Conservation (phyloP, 2,888 invertebrate species). For the Eilema caniola region DNA sequence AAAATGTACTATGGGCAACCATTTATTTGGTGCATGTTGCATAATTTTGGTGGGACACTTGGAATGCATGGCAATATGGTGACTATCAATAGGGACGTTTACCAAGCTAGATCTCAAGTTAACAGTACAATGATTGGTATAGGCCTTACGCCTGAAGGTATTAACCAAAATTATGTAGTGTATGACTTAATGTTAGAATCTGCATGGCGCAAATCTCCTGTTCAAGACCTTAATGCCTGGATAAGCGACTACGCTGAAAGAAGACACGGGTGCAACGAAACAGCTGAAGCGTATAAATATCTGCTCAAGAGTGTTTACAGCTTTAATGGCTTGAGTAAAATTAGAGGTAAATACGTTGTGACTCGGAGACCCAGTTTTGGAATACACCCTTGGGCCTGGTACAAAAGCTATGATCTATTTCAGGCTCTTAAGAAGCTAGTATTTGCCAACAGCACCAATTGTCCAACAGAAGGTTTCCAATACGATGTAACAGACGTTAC, state of each 20-base stretch:
- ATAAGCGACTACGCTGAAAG: slow-evolving; percentile 88
- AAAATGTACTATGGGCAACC: slow-evolving; percentile 97
- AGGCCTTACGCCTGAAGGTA: slow-evolving; percentile 97
- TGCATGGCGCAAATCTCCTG: slow-evolving; percentile 89
- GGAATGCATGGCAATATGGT: slow-evolving; percentile 95
- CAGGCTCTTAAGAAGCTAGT: slow-evolving; percentile 84
- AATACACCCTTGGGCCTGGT: slow-evolving; percentile 91
- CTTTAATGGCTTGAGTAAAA: slow-evolving; percentile 87
- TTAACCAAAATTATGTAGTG: slow-evolving; percentile 97
- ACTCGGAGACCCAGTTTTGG: slow-evolving; percentile 90
- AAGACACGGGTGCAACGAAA: slow-evolving; percentile 90
- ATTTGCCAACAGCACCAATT: slow-evolving; percentile 54
- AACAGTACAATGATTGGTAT: slow-evolving; percentile 95
- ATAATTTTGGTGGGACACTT: slow-evolving; percentile 97
- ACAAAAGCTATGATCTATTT: slow-evolving; percentile 86
- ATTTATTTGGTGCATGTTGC: slow-evolving; percentile 98
- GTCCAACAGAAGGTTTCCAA: slow-evolving; percentile 79
- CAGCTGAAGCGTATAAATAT: slow-evolving; percentile 89
- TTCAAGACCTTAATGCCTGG: slow-evolving; percentile 89
- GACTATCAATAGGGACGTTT: slow-evolving; percentile 90
- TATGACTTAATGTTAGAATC: slow-evolving; percentile 97
- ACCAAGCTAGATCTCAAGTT: slow-evolving; percentile 85
- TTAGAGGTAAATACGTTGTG: slow-evolving; percentile 92
- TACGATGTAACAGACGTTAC: slow-evolving; percentile 96
- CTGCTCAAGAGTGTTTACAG: slow-evolving; percentile 91